Base-by-base conservation (phyloP, 2,113 vertebrate genomes). In the Sminthopsis crassicaudata region DNA sequence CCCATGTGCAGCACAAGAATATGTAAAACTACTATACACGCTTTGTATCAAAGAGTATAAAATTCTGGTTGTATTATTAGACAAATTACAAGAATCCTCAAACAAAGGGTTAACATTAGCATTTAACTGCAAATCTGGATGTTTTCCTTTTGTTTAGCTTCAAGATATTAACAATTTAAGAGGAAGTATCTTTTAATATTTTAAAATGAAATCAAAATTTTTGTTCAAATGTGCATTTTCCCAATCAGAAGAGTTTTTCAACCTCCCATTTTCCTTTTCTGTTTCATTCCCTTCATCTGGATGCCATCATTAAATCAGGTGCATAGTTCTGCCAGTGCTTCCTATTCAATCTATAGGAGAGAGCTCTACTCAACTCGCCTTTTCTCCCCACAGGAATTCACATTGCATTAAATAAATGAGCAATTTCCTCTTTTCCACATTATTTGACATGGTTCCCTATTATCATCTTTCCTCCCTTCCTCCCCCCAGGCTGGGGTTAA, bases 11-110 rank as follows among this genome's bases (percentile, higher is more conserved):
- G 97, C 98, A 97, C 97, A 97, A 97, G 94, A 97, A 97, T 97
- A 97, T 97, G 97, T 97, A 98, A 97, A 97, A 97, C 97, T 98
- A 97, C 96, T 98, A 97, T 97, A 97, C 97, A 98, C 97, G 97
- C 97, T 97, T 97, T 97, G 97, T 98, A 97, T 98, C 97, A 98
- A 98, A 97, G 97, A 97, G 97, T 98, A 97, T 96, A 97, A 98
- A 98, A 98, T 97, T 98, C 97, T 97, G 97, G 97, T 95, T 98
- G 97, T 97, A 96, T 95, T 96, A 97, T 96, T 97, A 97, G 98
- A 98, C 96, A 98, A 98, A 97, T 84, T 97, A 98, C 96, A 98
- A 97, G 96, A 97, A 97, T 96, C 97, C 97, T 97, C 94, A 96
- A 98, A 97, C 95, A 97, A 97, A 97, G 96, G 96, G 96, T 97